Conservation (phyloP, 2,113 vertebrate genomes). For the Gadus chalcogrammus region DNA sequence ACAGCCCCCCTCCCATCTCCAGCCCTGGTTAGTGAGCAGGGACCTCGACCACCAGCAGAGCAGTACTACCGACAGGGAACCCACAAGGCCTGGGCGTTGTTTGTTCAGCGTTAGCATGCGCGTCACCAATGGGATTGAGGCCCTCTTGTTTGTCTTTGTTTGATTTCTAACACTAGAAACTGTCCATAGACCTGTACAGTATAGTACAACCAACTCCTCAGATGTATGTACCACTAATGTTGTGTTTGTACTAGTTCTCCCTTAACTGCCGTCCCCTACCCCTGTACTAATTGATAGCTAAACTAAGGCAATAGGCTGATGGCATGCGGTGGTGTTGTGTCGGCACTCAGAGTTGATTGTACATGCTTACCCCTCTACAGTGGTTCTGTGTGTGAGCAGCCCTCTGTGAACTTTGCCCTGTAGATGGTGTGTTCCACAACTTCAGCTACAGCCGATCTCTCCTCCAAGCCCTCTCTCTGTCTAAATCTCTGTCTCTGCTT, state of each 20-base stretch:
- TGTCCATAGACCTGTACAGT: neutral
- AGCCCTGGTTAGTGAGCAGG: slow-evolving; percentile 76
- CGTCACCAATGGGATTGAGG: slow-evolving; percentile 14
- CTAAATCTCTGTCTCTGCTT: slow-evolving; percentile 81
- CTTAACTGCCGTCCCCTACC: neutral
- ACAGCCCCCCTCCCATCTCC: slow-evolving; percentile 59
- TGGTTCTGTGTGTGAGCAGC: slow-evolving; percentile 47
- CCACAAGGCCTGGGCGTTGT: slow-evolving; percentile 1
- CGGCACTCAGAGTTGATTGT: slow-evolving; percentile 24
- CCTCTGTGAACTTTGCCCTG: slow-evolving; percentile 73
- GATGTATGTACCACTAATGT: neutral
- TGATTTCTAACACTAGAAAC: slow-evolving; percentile 1
- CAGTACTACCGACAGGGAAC: slow-evolving; percentile 25
- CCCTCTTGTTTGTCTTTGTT: neutral
- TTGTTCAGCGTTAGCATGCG: neutral
- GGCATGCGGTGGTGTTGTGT: neutral
- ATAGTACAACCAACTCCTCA: slow-evolving; percentile 29
- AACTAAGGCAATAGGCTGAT: neutral
- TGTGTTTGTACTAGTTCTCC: neutral
- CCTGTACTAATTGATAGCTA: neutral
- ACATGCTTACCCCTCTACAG: slow-evolving; percentile 22
- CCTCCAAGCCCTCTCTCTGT: slow-evolving; percentile 78
- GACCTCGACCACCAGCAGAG: neutral
- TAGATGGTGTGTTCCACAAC: slow-evolving; percentile 72
- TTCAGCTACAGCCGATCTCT: slow-evolving; percentile 71